Evolutionary conservation across 2,113 vertebrate genomes (phyloP).

Genomic region (Galbula dea): DNA sequence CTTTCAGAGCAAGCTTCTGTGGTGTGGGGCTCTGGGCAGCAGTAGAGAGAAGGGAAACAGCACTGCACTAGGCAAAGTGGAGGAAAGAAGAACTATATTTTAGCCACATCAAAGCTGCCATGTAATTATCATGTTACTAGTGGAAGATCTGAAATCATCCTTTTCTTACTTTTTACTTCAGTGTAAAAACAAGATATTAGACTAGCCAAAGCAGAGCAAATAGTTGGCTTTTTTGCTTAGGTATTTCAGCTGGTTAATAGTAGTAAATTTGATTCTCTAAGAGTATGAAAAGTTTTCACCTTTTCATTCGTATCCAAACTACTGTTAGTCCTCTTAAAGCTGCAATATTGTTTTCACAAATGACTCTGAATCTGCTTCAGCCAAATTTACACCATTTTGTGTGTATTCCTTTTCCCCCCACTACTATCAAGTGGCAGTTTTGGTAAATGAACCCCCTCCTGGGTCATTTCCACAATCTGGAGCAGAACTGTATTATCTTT

Average conservation of each 20-base stretch:
- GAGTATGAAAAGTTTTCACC: not conserved
- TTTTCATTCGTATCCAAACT: not conserved
- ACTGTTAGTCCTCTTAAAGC: not conserved
- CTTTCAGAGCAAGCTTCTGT: not conserved
- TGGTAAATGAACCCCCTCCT: constrained; percentile 35
- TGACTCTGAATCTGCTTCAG: not conserved
- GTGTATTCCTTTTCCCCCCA: not conserved
- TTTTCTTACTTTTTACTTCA: not conserved
- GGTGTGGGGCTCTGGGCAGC: not conserved
- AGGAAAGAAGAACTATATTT: not conserved
- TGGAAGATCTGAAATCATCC: not conserved
- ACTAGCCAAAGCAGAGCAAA: not conserved
- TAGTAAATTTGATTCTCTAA: not conserved
- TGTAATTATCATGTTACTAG: not conserved
- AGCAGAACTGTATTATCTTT: constrained; percentile 56
- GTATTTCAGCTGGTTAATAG: not conserved
- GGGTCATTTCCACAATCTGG: constrained; percentile 27
- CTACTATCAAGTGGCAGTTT: not conserved
- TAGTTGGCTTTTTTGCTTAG: not conserved
- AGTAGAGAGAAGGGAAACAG: not conserved
- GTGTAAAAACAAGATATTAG: not conserved
- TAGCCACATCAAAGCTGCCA: constrained; percentile 10
- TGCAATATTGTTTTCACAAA: not conserved
- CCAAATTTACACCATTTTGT: not conserved
- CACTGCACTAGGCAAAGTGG: not conserved